Conservation (phyloP, 2,888 invertebrate species). For the Thymelicus acteon region DNA sequence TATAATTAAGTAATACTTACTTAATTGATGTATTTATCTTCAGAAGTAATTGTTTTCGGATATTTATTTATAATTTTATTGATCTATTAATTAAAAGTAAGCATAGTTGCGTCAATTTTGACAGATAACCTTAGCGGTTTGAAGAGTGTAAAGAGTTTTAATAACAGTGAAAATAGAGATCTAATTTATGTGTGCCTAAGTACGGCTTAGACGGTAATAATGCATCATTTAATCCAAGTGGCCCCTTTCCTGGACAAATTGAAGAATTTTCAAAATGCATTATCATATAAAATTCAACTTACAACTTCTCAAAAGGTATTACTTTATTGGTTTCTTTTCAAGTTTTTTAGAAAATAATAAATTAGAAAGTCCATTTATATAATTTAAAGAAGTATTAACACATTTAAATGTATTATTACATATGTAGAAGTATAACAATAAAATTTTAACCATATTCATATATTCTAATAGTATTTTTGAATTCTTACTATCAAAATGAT, state of each 20-base stretch:
- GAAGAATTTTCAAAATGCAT: constrained; percentile 77
- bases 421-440: not conserved
- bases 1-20: not conserved
- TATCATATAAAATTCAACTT: constrained; percentile 81
- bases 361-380: not conserved
- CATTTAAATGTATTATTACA: not conserved
- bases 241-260: constrained; percentile 83
- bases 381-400: not conserved
- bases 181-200: not conserved
- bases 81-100: not conserved
- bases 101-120: constrained; percentile 31
- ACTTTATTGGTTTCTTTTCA: constrained; percentile 15
- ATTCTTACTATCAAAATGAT: no score
- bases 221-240: constrained; percentile 83
- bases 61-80: not conserved
- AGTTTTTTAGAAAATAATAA: constrained; percentile 1
- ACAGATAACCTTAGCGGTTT: constrained; percentile 32
- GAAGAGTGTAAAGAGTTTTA: constrained; percentile 20
- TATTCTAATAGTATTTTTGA: no score
- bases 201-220: constrained; percentile 45
- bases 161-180: constrained; percentile 17
- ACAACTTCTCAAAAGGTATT: constrained; percentile 89
- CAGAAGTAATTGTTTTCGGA: not conserved
- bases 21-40: not conserved
- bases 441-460: not conserved